Evolutionary conservation across 2,113 vertebrate species (phyloP), one percentile per base, ranked within the genome.

Genomic region (Corythaixoides concolor): DNA sequence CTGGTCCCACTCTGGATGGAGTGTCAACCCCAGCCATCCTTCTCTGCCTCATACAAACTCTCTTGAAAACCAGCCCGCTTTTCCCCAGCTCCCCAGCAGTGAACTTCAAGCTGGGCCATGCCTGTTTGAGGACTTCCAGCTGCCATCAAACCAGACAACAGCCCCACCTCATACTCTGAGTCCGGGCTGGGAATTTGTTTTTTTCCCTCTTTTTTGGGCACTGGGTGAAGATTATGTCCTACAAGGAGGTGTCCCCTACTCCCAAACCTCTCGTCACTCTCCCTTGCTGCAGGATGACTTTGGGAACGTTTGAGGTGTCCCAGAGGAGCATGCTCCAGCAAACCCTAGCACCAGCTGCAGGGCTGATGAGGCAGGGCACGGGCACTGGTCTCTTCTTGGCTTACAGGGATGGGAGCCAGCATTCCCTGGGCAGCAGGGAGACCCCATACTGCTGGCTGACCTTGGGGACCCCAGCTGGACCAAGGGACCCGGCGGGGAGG

Each of bases 111-210:
- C 7, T 1, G 1, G 39, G 27, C 18, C 60, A 35, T 32, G 91
- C 43, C 58, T n/a, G 12, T 49, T 84, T 52, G 19, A 74, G 68
- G 35, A 53, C 39, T 77, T 88, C 49, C n/a, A 33, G 23, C 47
- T 50, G 73, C 28, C n/a, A 13, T 28, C 41, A 69, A 62, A 70
- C 37, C 43, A 69, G 41, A 35, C 5, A 67, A 32, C 7, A 43
- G 28, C 4, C 3, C 5, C 35, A 18, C 37, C 33, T 39, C 55
- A 32, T 24, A n/a, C 13, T 50, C 52, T 21, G 26, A 75, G 35
- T 45, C 0, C 2, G 17, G 22, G 8, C 47, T 11, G 12, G 43
- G 24, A 90, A 16, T 49, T 6, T 14, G 27, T 0, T 17, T 43
- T 77, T 66, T 74, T 32, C 13, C 4, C n/a, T 21, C 27, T 20